phyloP scores from a whole-genome alignment of 2,113 vertebrate genomes.

The Psettodes erumei region DNA sequence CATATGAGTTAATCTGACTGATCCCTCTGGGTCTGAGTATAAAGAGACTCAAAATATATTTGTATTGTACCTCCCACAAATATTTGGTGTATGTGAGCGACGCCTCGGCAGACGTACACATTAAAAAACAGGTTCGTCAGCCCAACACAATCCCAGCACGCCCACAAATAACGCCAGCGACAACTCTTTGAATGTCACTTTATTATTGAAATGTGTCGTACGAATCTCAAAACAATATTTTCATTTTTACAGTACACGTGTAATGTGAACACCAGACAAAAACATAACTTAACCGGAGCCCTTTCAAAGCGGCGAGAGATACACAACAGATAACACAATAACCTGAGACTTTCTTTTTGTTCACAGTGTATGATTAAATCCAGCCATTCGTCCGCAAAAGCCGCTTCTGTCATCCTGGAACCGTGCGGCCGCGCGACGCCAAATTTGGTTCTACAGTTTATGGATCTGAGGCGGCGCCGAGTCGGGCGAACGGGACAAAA shows the following conservation, averaged over 20 bases:
- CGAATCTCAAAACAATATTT: slow-evolving; percentile 73
- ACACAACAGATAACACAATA: slow-evolving; percentile 20
- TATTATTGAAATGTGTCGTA: slow-evolving; percentile 76
- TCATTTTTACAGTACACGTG: slow-evolving; percentile 61
- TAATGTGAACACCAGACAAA: slow-evolving; percentile 45
- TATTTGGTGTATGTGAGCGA: neutral
- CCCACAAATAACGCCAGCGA: neutral
- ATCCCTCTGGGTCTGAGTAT: too few species aligned
- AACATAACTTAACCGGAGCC: slow-evolving; percentile 68
- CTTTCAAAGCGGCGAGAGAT: slow-evolving; percentile 47
- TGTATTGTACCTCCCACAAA: too few species aligned
- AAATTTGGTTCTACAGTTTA: slow-evolving; percentile 30
- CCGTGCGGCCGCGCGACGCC: too few species aligned
- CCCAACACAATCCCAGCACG: neutral
- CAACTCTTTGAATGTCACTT: slow-evolving; percentile 62
- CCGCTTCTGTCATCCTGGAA: slow-evolving; percentile 34
- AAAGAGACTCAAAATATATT: neutral
- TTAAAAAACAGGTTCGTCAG: neutral
- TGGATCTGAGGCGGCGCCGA: slow-evolving; percentile 26
- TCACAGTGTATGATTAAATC: slow-evolving; percentile 65
- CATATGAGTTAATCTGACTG: too few species aligned
- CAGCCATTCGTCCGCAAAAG: slow-evolving; percentile 21
- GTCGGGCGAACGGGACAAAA: too few species aligned
- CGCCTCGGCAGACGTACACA: neutral
- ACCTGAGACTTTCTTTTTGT: slow-evolving; percentile 64